Evolutionary conservation across 1,140 invertebrate species (phyloP).

Genomic region (Heliconius himera): DNA sequence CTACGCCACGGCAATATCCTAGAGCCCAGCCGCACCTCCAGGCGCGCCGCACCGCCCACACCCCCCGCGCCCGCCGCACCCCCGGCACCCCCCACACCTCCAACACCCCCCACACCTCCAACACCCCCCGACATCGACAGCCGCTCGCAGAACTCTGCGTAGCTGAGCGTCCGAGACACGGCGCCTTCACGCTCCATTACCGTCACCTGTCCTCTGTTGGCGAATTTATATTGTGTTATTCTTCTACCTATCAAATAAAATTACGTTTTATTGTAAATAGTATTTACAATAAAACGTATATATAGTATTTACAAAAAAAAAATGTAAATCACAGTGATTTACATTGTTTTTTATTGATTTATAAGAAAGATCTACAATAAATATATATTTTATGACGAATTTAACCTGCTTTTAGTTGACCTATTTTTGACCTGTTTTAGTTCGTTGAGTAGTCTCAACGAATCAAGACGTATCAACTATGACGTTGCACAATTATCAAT

Average conservation of each 20-base stretch:
- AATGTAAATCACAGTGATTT: no score
- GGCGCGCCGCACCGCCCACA: conserved; percentile 91
- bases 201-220: conserved; percentile 62
- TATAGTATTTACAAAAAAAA: no score
- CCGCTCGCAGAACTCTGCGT: conserved; percentile 92
- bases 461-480: neutral
- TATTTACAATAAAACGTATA: no score
- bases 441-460: neutral
- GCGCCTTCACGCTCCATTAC: conserved; percentile 68
- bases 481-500: neutral
- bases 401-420: neutral
- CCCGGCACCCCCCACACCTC: conserved; percentile 85
- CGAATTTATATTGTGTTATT: neutral
- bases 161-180: conserved; percentile 86
- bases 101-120: conserved; percentile 85
- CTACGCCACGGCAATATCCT: conserved; percentile 95
- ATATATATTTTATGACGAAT: neutral
- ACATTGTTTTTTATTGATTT: neutral
- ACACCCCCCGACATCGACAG: conserved; percentile 83
- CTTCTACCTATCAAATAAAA: neutral
- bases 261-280: neutral
- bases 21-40: conserved; percentile 93
- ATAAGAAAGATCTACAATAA: neutral
- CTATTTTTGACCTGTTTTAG: no score
- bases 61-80: conserved; percentile 89